These are phyloP conservation scores for Pseudachorutes palmiensis DNA, from an alignment of 1,140 invertebrate genomes.

Conservation along the genomic window DNA sequence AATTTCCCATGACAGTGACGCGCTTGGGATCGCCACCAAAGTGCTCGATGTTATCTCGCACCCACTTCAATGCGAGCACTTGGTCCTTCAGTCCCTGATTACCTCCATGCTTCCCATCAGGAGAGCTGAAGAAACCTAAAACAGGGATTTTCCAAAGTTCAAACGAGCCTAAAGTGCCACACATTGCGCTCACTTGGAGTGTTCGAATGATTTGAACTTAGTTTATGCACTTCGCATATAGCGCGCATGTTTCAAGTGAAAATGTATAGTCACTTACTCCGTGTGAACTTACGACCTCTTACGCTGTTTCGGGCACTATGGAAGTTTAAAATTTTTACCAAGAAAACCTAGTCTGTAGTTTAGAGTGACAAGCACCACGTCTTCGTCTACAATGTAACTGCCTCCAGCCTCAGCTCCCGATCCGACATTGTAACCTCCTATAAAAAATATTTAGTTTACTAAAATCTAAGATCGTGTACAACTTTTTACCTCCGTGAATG, in stretches of 20 bases:
- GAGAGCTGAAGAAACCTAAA: background rate
- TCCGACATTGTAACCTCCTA: background rate
- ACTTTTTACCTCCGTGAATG: background rate
- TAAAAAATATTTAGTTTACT: too few species aligned
- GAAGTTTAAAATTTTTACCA: background rate
- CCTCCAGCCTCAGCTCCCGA: background rate
- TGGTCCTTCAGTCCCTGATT: conserved; percentile 43
- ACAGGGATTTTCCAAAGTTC: background rate
- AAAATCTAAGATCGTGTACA: too few species aligned
- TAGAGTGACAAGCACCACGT: background rate
- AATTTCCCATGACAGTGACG: conserved; percentile 39
- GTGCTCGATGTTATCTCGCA: conserved; percentile 39
- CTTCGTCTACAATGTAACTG: background rate
- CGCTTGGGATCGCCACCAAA: conserved; percentile 42
- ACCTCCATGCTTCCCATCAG: conserved; percentile 19
- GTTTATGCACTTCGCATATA: background rate
- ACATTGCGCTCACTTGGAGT: too few species aligned
- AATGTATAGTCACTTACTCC: too few species aligned
- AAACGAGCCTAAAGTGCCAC: too few species aligned
- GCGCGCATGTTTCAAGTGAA: too few species aligned
- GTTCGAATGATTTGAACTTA: too few species aligned
- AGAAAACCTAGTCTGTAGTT: conserved; percentile 1
- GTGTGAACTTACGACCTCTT: background rate
- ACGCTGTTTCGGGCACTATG: background rate
- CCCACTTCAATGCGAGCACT: conserved; percentile 41